Evolutionary conservation across 2,888 invertebrate genomes (phyloP).

Genomic region (Mystacides longicornis): DNA sequence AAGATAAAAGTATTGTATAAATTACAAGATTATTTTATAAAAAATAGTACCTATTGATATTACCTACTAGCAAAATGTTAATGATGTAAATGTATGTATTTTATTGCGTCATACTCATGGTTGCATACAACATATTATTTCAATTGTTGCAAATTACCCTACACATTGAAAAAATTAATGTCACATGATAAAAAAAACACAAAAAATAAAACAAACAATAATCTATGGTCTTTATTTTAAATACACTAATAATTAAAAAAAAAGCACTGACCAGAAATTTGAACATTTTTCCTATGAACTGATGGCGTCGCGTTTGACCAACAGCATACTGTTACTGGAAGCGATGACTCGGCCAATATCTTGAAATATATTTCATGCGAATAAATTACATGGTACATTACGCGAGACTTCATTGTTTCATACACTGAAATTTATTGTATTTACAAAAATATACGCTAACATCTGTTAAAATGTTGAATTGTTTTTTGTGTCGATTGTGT

Average conservation of each 20-base stretch:
- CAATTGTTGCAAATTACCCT: too few relatives aligned
- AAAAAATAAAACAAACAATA: background rate
- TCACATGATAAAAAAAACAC: too few relatives aligned
- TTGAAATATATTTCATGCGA: background rate
- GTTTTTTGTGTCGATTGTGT: background rate
- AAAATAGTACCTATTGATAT: too few relatives aligned
- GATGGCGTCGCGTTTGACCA: background rate
- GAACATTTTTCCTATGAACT: background rate
- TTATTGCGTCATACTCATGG: too few relatives aligned
- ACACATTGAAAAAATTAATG: too few relatives aligned
- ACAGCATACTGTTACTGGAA: background rate
- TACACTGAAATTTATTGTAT: background rate
- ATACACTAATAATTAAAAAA: background rate
- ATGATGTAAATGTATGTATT: too few relatives aligned
- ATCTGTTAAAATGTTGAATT: background rate
- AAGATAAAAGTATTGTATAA: too few relatives aligned
- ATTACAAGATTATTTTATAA: too few relatives aligned
- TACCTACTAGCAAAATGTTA: too few relatives aligned
- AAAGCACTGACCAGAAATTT: slow-evolving; percentile 1
- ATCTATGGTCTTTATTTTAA: background rate
- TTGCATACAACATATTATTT: too few relatives aligned
- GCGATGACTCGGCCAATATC: background rate
- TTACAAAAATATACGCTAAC: background rate
- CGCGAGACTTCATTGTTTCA: background rate
- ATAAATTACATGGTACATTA: slow-evolving; percentile 4